Percentiles rank a stretch among this genome's conserved stretches.
Evolutionary conservation across 2,888 invertebrate species (phyloP).

Genomic region (Cephus runcator): DNA sequence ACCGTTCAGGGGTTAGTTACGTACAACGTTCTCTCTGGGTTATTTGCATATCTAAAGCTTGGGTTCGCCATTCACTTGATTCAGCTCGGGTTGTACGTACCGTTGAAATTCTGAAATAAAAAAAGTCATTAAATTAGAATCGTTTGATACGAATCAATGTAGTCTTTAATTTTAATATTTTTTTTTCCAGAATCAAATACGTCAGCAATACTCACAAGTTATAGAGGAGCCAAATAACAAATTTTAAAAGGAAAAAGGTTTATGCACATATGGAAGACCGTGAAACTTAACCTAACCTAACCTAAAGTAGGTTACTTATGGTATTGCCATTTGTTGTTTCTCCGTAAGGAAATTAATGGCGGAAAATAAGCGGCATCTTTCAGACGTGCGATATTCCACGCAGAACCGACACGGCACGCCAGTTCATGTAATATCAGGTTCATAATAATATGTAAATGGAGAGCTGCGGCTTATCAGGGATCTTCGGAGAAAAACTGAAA

Average conservation of each 20-base stretch:
- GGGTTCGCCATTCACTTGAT: slow-evolving; percentile 19
- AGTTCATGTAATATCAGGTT: slow-evolving; percentile 32
- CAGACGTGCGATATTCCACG: slow-evolving; percentile 1
- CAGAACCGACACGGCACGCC: slow-evolving; percentile 33
- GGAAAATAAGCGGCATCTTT: background rate
- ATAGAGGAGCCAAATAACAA: background rate
- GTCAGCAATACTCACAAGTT: background rate
- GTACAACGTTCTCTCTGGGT: slow-evolving; percentile 39
- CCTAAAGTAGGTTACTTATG: background rate
- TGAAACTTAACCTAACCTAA: background rate
- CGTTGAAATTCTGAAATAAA: background rate
- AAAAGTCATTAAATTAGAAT: background rate
- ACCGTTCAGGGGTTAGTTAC: slow-evolving; percentile 54
- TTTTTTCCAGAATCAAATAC: background rate
- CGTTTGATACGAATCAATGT: background rate
- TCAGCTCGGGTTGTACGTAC: background rate
- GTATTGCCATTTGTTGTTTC: background rate
- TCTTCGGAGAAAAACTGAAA: slow-evolving; percentile 22
- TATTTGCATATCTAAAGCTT: slow-evolving; percentile 61
- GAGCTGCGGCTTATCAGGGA: slow-evolving; percentile 33
- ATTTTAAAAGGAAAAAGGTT: background rate
- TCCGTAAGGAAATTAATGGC: background rate
- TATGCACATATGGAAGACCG: background rate
- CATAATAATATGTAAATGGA: slow-evolving; percentile 43
- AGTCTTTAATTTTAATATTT: background rate